Evolutionary conservation across 2,888 invertebrate species (phyloP).

Genomic region (Griposia aprilina): DNA sequence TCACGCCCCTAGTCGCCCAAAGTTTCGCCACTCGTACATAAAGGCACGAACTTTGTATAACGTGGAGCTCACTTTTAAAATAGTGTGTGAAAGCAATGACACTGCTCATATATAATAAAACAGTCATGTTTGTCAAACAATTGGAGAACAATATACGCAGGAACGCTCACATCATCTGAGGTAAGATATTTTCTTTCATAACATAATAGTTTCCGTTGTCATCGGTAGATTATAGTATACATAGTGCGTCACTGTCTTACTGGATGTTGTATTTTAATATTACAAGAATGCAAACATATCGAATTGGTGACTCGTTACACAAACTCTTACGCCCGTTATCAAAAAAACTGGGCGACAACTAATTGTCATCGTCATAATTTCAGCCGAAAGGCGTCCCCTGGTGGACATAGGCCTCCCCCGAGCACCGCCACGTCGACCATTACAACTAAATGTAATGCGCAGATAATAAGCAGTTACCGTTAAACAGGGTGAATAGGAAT

Average conservation of each 20-base stretch:
- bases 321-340: no score
- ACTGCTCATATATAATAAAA: conserved; percentile 26
- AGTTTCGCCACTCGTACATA: not conserved
- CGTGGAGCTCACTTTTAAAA: not conserved
- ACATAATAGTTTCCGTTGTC: conserved; percentile 33
- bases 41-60: not conserved
- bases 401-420: not conserved
- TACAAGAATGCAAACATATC: conserved; percentile 22
- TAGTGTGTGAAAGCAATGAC: not conserved
- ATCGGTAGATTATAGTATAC: conserved; percentile 6
- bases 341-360: not conserved
- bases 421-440: not conserved
- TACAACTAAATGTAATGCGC: not conserved
- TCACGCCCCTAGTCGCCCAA: no score
- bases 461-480: not conserved
- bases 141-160: conserved; percentile 38
- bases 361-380: not conserved
- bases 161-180: conserved; percentile 44
- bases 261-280: conserved; percentile 8
- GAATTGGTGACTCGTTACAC: not conserved
- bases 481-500: no score
- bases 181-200: conserved; percentile 47
- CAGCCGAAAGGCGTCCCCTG: not conserved
- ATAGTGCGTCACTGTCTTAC: not conserved
- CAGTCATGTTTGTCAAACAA: conserved; percentile 52